Conservation (phyloP, 1,140 invertebrate genomes). For the Adelges cooleyi region DNA sequence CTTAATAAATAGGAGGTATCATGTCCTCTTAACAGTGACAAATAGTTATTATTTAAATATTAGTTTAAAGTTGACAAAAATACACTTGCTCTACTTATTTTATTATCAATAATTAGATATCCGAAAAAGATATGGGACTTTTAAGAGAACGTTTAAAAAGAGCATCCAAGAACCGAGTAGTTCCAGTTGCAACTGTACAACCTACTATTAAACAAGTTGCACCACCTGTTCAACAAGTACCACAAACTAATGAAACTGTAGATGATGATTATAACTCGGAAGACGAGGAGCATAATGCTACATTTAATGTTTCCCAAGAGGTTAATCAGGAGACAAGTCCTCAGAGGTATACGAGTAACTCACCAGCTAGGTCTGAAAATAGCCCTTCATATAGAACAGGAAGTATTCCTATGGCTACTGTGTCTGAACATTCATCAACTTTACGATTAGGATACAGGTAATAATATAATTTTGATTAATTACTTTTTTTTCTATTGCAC, state of each 20-base stretch:
- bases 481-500: too few species aligned
- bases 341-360: slow-evolving; percentile 16
- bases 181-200: slow-evolving; percentile 34
- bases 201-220: slow-evolving; percentile 29
- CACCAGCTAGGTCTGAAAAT: not conserved
- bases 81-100: too few species aligned
- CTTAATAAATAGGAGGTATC: too few species aligned
- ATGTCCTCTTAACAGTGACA: too few species aligned
- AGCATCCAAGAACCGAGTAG: slow-evolving; percentile 54
- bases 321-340: slow-evolving; percentile 4
- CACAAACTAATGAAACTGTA: not conserved
- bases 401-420: not conserved
- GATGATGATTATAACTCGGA: slow-evolving; percentile 24
- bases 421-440: not conserved
- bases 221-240: slow-evolving; percentile 8
- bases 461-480: not conserved
- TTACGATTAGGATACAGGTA: slow-evolving; percentile 3
- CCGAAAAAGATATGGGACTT: slow-evolving; percentile 86
- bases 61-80: too few species aligned
- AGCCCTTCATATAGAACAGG: not conserved
- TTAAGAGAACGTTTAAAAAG: slow-evolving; percentile 91
- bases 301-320: slow-evolving; percentile 8
- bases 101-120: slow-evolving; percentile 47
- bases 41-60: too few species aligned
- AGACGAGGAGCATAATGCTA: slow-evolving; percentile 28